Base-by-base conservation (phyloP, 2,797 vertebrate species). In the Natrix natrix region DNA sequence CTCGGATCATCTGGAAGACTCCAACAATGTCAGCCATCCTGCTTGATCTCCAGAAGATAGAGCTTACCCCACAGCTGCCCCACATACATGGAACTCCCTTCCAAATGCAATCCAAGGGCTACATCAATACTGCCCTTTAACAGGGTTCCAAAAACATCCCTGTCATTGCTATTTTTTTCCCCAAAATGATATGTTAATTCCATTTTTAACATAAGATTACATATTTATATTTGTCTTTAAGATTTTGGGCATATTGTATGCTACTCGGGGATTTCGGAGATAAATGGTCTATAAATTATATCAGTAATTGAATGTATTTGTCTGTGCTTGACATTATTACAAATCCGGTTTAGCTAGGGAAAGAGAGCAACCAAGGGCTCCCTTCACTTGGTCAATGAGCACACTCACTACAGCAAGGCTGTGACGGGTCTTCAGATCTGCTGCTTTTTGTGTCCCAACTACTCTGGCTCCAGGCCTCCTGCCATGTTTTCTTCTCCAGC, bases 401-500 rank as follows among this genome's bases (percentile, higher is more conserved):
- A 83, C 48, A 94, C 93, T 94, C 52, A 90, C 93, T 69, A 48
- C 57, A 88, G 56, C 83, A 60, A 87, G 61, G 86, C 52, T 60
- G 52, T 24, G 12, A 48, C 4, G 12, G 8, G 5, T 87, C 91
- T 59, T 92, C 61, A 22, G 78, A n/a, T 60, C 11, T 43, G 11
- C 26, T 59, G 20, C 14, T 37, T 32, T 20, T 20, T 11, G 20
- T 10, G 14, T 22, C 32, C 54, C 88, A 59, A 1, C 16, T 4
- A 22, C 11, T 55, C 11, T 54, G 37, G 3, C 26, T 14, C 26
- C 16, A 57, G 7, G 0, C 22, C 32, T 89, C 90, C 69, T 86
- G 37, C 59, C 48, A 63, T 2, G 13, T n/a, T 17, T 22, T 89
- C n/a, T 22, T n/a, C 14, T 24, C 5, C 16, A 0, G 2, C 55